Percentiles rank a stretch among this genome's conserved stretches.
phyloP scores from a whole-genome alignment of 2,888 invertebrate species.

The Caenorhabditis angaria region DNA sequence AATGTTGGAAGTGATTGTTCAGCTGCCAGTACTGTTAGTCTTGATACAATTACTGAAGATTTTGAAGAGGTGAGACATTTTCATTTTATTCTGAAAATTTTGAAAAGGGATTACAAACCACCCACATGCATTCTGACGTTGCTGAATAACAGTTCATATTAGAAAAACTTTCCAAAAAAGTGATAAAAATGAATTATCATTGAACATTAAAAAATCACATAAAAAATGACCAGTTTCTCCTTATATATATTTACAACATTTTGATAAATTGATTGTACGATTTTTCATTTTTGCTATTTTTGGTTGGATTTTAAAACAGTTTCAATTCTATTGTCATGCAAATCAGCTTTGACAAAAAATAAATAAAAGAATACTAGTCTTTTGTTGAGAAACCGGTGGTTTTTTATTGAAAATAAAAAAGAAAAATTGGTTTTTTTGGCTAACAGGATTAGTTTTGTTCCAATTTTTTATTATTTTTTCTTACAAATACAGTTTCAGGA shows the following conservation, averaged over 20 bases:
- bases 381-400: neutral
- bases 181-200: constrained; percentile 1
- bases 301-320: neutral
- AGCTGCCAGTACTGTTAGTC: constrained; percentile 58
- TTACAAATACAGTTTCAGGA: constrained; percentile 16
- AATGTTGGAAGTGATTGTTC: constrained; percentile 66
- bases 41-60: constrained; percentile 71
- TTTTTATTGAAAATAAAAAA: too few species aligned
- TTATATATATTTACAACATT: constrained; percentile 3
- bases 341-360: too few species aligned
- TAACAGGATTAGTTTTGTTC: neutral
- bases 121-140: too few species aligned
- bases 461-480: neutral
- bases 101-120: too few species aligned
- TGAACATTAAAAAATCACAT: neutral
- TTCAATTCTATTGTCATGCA: neutral
- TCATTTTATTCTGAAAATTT: neutral
- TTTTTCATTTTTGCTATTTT: neutral
- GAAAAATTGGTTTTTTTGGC: neutral
- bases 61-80: constrained; percentile 63
- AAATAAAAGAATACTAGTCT: too few species aligned
- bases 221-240: constrained; percentile 1
- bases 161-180: too few species aligned
- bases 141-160: too few species aligned
- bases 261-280: constrained; percentile 2